Evolutionary conservation across 2,113 vertebrate species (phyloP), one percentile per base, ranked within the genome.

Genomic region (Oryzias woworae): DNA sequence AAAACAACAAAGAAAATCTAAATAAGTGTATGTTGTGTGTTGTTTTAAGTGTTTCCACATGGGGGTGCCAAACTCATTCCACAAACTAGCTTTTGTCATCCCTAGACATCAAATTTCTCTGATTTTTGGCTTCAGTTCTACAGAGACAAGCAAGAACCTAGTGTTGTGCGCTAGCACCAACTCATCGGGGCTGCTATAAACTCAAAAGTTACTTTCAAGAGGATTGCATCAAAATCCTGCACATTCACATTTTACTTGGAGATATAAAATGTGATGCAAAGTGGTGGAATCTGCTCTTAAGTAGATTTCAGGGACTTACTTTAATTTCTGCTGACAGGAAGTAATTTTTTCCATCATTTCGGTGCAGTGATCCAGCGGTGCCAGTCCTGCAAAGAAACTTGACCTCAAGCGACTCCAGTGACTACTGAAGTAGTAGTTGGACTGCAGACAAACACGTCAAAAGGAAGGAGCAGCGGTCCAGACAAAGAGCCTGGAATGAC

Each of bases 311-410:
- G 36, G 2, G 36, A 36, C 8, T 12, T 62, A 24, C 10, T 23
- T 47, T 7, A 43, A 4, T 47, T 12, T 44, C 7, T 23, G 8
- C 31, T 47, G 10, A 58, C 49, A 56, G 31, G 5, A 17, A 28
- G 26, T 28, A 5, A 1, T 17, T 44, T 60, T 65, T 44, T 1
- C 0, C 54, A 22, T 54, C 26, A 17, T 17, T 36, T 36, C 36
- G 36, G 36, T 59, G 65, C 68, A 89, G 75, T 44, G 78, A 85
- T 56, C 36, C 61, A 24, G 5, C 47, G 79, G 82, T 45, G 43
- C 74, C 15, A 51, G 65, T 22, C 62, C 86, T 28, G 76, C 86
- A 44, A 78, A 87, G 28, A 76, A 78, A 8, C 71, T 83, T 23
- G 69, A 56, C 18, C 59, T 73, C 8, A 65, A 82, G 23, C 80